Base-by-base conservation (phyloP, 2,113 vertebrate species). In the Muntiacus muntjak region DNA sequence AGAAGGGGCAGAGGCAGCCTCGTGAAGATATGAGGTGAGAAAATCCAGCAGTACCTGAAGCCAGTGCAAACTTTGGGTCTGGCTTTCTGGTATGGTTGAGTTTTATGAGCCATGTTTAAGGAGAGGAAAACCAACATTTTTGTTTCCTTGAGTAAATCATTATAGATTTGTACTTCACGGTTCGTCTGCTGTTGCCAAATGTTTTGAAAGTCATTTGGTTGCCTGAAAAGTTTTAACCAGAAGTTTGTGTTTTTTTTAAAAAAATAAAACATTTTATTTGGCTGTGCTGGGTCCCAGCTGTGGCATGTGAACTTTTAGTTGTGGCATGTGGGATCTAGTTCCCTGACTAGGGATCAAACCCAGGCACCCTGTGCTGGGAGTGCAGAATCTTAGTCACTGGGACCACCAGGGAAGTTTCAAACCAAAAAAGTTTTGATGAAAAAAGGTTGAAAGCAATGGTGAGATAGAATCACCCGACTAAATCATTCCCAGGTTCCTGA, bases 21-120 rank as follows among this genome's bases (percentile, higher is more conserved):
- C 0, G 0, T 23, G 36, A 19, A 79, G 67, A 60, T 40, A 26
- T 1, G 8, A 6, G 2, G 3, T 1, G 11, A 64, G 25, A 28
- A 3, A 81, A n/a, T 36, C 33, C 14, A n/a, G 36, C 67, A 7
- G 19, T 23, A 55, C 40, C 78, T 21, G 85, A 55, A 67, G 55
- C 47, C 45, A 12, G 13, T 16, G 14, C 62, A n/a, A 52, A 84
- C n/a, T 8, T 13, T 7, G 1, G 62, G 79, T 45, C 47, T 58
- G 47, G 23, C 45, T 30, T 79, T 89, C 16, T 57, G 71, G 13
- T 74, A 6, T 33, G 55, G 79, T 47, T 81, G 33, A 89, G 33
- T 76, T 76, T 90, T 64, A 45, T 30, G 40, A 97, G 19, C 52
- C 81, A 82, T 26, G 43, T 16, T 45, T 57, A 67, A 54, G 26